These are phyloP conservation scores for Megaceryle alcyon DNA, from an alignment of 2,797 vertebrate species.

Conservation along the genomic window DNA sequence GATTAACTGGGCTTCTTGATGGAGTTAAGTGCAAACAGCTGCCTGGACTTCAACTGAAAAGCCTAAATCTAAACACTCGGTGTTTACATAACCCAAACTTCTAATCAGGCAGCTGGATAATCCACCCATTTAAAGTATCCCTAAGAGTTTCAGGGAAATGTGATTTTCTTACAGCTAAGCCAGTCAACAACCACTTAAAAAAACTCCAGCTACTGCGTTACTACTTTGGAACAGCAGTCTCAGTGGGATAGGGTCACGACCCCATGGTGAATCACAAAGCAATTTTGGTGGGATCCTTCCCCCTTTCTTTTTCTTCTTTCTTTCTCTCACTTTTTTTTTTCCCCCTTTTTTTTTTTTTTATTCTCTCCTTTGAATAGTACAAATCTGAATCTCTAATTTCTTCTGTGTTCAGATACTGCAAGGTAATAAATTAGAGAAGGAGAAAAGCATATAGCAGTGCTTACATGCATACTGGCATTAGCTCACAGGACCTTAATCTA, in stretches of 20 bases:
- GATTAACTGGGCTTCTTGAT: slow-evolving; percentile 81
- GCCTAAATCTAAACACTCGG: slow-evolving; percentile 82
- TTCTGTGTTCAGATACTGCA: slow-evolving; percentile 41
- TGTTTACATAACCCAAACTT: slow-evolving; percentile 85
- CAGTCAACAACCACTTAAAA: slow-evolving; percentile 76
- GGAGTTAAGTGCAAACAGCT: slow-evolving; percentile 85
- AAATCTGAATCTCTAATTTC: slow-evolving; percentile 62
- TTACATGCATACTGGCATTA: background rate
- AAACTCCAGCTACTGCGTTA: slow-evolving; percentile 61
- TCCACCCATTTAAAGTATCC: slow-evolving; percentile 82
- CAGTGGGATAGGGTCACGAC: slow-evolving; percentile 45
- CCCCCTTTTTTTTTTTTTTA: background rate
- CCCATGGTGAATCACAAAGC: slow-evolving; percentile 66
- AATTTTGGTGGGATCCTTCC: slow-evolving; percentile 30
- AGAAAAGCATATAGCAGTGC: background rate
- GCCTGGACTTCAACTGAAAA: slow-evolving; percentile 80
- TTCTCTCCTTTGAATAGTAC: background rate
- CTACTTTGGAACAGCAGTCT: slow-evolving; percentile 48
- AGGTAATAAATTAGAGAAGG: slow-evolving; percentile 17
- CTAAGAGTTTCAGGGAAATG: slow-evolving; percentile 80
- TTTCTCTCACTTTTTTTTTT: too few species aligned
- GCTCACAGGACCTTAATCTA: background rate
- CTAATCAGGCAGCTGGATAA: slow-evolving; percentile 82
- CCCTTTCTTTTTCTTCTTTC: too few species aligned
- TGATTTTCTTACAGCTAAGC: slow-evolving; percentile 80